phyloP scores from a whole-genome alignment of 2,888 invertebrate genomes.

The Sylvicola cinctus region DNA sequence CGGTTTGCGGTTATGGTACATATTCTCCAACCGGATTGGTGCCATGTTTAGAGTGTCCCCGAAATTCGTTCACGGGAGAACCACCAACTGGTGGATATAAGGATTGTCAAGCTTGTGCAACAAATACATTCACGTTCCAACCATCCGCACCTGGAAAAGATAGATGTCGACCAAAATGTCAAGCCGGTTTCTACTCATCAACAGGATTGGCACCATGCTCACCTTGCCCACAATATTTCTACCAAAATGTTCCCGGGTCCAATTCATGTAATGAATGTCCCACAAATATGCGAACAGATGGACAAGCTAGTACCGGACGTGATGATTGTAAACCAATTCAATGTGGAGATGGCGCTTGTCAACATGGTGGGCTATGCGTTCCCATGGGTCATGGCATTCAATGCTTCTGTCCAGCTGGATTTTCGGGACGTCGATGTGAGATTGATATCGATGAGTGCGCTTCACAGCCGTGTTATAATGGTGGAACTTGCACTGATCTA shows the following conservation, averaged over 20 bases:
- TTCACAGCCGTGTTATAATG: constrained; percentile 84
- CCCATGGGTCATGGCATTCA: constrained; percentile 76
- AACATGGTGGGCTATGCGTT: constrained; percentile 78
- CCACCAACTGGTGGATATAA: constrained; percentile 82
- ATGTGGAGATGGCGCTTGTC: constrained; percentile 72
- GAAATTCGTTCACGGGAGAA: constrained; percentile 73
- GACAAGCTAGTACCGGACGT: constrained; percentile 54
- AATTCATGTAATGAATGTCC: constrained; percentile 79
- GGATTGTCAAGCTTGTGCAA: constrained; percentile 83
- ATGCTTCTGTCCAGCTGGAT: constrained; percentile 87
- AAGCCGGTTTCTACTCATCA: constrained; percentile 69
- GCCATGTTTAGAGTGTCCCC: constrained; percentile 83
- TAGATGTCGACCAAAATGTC: constrained; percentile 71
- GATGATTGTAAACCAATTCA: constrained; percentile 76
- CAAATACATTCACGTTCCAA: constrained; percentile 75
- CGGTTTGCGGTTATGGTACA: constrained; percentile 90
- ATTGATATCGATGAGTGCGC: constrained; percentile 89
- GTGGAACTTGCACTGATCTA: constrained; percentile 75
- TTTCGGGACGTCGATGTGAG: constrained; percentile 83
- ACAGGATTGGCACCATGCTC: constrained; percentile 89
- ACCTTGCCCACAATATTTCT: constrained; percentile 79
- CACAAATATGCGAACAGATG: constrained; percentile 70
- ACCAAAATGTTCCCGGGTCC: constrained; percentile 68
- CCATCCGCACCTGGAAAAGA: constrained; percentile 72
- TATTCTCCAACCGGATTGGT: constrained; percentile 87